Evolutionary conservation across 2,888 invertebrate species (phyloP).

Genomic region (Clusia tigrina): DNA sequence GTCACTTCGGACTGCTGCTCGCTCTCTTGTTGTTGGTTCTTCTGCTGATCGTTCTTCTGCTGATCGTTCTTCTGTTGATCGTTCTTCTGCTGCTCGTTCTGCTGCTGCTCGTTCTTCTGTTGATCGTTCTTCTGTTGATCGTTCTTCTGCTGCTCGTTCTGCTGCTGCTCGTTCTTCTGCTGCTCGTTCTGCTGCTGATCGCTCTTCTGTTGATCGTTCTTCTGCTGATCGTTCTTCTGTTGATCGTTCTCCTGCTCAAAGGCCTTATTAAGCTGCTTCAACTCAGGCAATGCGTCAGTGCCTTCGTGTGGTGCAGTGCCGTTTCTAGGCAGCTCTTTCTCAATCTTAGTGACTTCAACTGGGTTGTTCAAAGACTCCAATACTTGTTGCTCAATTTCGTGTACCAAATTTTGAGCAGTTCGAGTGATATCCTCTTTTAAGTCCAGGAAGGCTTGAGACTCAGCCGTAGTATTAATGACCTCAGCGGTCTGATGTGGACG

Average conservation of each 20-base stretch:
- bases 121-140: too few relatives aligned
- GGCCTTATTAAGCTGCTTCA: slow-evolving; percentile 25
- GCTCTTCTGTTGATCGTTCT: too few relatives aligned
- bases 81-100: too few relatives aligned
- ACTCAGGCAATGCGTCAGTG: slow-evolving; percentile 37
- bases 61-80: too few relatives aligned
- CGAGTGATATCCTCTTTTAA: slow-evolving; percentile 30
- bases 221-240: too few relatives aligned
- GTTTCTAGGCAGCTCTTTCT: slow-evolving; percentile 33
- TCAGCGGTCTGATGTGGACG: slow-evolving; percentile 45
- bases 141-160: too few relatives aligned
- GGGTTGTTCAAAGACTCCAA: slow-evolving; percentile 39
- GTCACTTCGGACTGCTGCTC: slow-evolving; percentile 56
- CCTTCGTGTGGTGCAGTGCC: slow-evolving; percentile 9
- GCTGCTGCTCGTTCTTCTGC: too few relatives aligned
- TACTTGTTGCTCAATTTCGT: slow-evolving; percentile 49
- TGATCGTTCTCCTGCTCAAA: too few relatives aligned
- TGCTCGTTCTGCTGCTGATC: too few relatives aligned
- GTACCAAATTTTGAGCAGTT: slow-evolving; percentile 48
- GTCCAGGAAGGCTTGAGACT: slow-evolving; percentile 42
- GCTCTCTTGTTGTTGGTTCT: too few relatives aligned
- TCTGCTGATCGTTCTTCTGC: too few relatives aligned
- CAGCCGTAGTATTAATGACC: slow-evolving; percentile 18
- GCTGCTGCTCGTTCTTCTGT: too few relatives aligned
- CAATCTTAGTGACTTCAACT: slow-evolving; percentile 37